phyloP scores from a whole-genome alignment of 1,140 invertebrate species.

The Cryptotermes secundus region DNA sequence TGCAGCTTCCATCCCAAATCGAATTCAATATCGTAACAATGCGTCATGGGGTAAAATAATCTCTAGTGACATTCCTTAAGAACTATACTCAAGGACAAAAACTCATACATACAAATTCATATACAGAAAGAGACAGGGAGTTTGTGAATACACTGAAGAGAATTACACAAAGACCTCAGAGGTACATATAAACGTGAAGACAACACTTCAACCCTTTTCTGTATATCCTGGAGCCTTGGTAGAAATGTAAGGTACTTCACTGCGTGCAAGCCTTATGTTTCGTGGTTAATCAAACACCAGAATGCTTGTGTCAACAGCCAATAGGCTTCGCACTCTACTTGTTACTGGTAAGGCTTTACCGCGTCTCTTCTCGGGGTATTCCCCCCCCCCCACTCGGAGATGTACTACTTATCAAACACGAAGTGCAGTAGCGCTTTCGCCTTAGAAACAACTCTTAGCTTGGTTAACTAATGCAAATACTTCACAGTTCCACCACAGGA shows the following conservation, averaged over 20 bases:
- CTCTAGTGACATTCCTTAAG: neutral
- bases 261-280: slow-evolving; percentile 13
- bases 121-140: neutral
- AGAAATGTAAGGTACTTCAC: slow-evolving; percentile 5
- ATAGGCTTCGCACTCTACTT: slow-evolving; percentile 14
- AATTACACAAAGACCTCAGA: neutral
- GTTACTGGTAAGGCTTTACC: neutral
- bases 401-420: neutral
- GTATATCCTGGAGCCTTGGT: neutral
- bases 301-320: slow-evolving; percentile 26
- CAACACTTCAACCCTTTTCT: neutral
- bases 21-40: too few species aligned
- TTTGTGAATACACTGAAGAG: neutral
- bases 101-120: neutral
- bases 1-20: too few species aligned
- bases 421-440: neutral
- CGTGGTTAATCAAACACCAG: slow-evolving; percentile 20
- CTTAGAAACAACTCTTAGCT: slow-evolving; percentile 16
- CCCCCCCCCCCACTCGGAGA: neutral
- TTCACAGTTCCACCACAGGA: neutral
- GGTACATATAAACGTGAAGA: neutral
- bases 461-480: slow-evolving; percentile 19
- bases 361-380: neutral
- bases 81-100: neutral
- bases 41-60: too few species aligned